Conservation (phyloP, 2,797 vertebrate genomes). For the Rhodeus uyekii region DNA sequence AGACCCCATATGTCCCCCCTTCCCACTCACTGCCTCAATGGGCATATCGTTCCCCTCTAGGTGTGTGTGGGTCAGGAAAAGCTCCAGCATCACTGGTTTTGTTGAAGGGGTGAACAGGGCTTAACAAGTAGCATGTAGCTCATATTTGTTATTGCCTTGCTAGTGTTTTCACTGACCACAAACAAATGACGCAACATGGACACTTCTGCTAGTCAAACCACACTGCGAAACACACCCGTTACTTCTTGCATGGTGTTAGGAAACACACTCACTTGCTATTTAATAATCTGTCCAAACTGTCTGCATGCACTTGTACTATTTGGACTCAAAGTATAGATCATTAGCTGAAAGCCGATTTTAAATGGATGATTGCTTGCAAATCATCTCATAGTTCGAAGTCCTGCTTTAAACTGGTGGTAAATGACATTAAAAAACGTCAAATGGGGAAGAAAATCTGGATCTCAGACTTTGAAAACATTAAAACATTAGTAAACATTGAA, state of each 20-base stretch:
- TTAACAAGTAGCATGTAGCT: conserved; percentile 41
- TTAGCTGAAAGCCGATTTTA: too few species aligned
- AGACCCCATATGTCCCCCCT: conserved; percentile 60
- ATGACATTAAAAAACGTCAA: not conserved
- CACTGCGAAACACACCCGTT: not conserved
- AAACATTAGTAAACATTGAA: not conserved
- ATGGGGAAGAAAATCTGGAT: not conserved
- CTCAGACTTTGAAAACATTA: too few species aligned
- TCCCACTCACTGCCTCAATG: conserved; percentile 44
- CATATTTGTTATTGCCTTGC: not conserved
- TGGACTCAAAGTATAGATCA: not conserved
- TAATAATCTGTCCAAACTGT: not conserved
- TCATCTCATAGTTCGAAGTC: not conserved
- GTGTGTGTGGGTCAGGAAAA: conserved; percentile 76
- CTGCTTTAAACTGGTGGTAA: not conserved
- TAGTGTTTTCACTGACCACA: not conserved
- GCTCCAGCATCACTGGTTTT: conserved; percentile 78
- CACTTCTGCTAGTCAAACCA: not conserved
- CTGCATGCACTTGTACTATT: not conserved
- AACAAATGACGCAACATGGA: conserved; percentile 52
- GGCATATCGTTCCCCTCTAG: conserved; percentile 71
- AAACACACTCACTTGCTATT: not conserved
- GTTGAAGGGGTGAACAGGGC: conserved; percentile 72
- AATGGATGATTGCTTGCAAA: not conserved
- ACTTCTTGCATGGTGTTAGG: not conserved